These are phyloP conservation scores for Parnassius mnemosyne DNA, from an alignment of 2,888 invertebrate genomes.

Conservation along the genomic window DNA sequence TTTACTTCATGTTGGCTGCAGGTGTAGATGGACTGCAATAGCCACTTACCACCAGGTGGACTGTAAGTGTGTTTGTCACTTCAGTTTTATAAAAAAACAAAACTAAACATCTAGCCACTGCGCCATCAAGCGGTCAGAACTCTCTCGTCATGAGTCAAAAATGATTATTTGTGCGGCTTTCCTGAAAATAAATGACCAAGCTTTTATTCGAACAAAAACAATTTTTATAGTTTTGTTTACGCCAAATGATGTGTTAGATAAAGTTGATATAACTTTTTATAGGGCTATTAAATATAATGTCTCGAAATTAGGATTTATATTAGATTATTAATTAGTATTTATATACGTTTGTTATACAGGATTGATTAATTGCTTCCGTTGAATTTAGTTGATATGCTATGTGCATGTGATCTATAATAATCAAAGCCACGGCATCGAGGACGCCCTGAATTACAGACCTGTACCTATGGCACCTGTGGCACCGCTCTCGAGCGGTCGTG, in stretches of 20 bases:
- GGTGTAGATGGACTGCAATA: no score
- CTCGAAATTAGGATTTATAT: constrained; percentile 2
- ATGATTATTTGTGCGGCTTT: no score
- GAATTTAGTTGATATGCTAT: constrained; percentile 19
- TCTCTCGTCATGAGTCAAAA: no score
- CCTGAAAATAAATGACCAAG: background rate
- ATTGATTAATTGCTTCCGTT: constrained; percentile 17
- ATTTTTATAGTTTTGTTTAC: constrained; percentile 18
- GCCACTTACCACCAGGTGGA: no score
- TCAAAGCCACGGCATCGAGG: constrained; percentile 20
- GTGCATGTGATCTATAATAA: constrained; percentile 24
- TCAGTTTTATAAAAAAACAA: no score
- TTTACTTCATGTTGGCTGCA: no score
- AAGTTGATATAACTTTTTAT: constrained; percentile 9
- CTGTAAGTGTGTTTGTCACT: no score
- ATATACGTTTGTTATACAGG: background rate
- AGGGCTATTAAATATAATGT: background rate
- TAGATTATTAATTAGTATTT: no score
- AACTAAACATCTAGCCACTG: no score
- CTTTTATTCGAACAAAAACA: constrained; percentile 8
- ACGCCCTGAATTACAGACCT: constrained; percentile 25
- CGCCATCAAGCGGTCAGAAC: no score
- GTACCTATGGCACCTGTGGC: no score
- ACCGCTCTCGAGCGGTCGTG: no score
- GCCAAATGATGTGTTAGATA: background rate